A percentile compares a stretch with the other conserved stretches of the same genome.
These are phyloP conservation scores for Podarcis siculus DNA, from an alignment of 2,797 vertebrate species.

Conservation along the genomic window DNA sequence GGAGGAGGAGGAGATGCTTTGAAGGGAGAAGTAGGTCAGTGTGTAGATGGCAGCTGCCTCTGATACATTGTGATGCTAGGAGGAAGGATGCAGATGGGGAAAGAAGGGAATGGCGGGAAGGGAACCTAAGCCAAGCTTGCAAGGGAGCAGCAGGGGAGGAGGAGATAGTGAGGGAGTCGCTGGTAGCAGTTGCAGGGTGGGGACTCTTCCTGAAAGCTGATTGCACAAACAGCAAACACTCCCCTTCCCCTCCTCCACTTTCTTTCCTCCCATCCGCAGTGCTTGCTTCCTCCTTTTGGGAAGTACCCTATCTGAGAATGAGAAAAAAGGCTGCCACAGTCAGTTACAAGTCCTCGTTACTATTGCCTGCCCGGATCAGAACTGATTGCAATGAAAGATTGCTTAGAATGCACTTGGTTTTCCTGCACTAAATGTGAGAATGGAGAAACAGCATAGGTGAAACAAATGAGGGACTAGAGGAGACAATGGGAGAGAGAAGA, in stretches of 20 bases:
- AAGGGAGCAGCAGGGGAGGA: not conserved
- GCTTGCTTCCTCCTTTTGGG: not conserved
- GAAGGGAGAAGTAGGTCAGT: slow-evolving; percentile 72
- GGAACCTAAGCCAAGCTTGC: not conserved
- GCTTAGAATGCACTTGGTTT: not conserved
- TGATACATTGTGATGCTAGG: slow-evolving; percentile 33
- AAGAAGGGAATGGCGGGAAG: not conserved
- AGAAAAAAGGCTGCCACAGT: not conserved
- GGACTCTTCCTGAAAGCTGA: not conserved
- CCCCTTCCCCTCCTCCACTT: too few relatives aligned
- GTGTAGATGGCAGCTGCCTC: slow-evolving; percentile 50
- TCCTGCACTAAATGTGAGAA: too few relatives aligned
- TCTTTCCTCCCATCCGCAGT: too few relatives aligned
- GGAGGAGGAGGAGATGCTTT: slow-evolving; percentile 5
- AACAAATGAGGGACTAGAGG: not conserved
- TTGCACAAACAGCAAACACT: not conserved
- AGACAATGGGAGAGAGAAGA: not conserved
- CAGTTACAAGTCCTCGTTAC: not conserved
- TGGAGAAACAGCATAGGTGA: not conserved
- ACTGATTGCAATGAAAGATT: not conserved
- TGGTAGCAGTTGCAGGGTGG: slow-evolving; percentile 29
- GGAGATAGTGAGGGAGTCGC: not conserved
- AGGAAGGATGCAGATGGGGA: not conserved
- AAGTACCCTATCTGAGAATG: not conserved
- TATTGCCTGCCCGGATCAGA: not conserved